Evolutionary conservation across 2,113 vertebrate genomes (phyloP).

Genomic region (Trematomus loennbergii): DNA sequence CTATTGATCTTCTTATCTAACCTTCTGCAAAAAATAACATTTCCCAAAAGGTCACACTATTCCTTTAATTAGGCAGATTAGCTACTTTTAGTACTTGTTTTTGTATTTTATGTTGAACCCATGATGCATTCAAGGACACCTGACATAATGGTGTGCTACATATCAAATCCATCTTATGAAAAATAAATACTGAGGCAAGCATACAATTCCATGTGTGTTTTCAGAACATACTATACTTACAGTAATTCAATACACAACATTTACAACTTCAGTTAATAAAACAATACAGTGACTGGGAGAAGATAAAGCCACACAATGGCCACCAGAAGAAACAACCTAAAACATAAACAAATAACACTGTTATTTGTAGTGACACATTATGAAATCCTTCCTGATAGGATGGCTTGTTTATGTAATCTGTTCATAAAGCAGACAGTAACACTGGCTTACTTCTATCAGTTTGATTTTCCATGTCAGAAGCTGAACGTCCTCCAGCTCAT

Average conservation of each 20-base stretch:
- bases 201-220: slow-evolving; percentile 15
- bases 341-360: slow-evolving; percentile 63
- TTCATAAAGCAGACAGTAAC: slow-evolving; percentile 48
- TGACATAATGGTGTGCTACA: slow-evolving; percentile 21
- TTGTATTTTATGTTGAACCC: slow-evolving; percentile 2
- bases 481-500: slow-evolving; percentile 37
- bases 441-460: slow-evolving; percentile 27
- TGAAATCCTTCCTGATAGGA: slow-evolving; percentile 25
- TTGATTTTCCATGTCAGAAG: slow-evolving; percentile 56
- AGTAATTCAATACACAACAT: slow-evolving; percentile 53
- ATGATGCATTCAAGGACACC: slow-evolving; percentile 3
- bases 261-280: slow-evolving; percentile 52
- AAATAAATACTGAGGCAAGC: slow-evolving; percentile 10
- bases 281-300: slow-evolving; percentile 61
- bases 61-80: not conserved
- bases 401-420: slow-evolving; percentile 36
- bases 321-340: slow-evolving; percentile 23
- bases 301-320: slow-evolving; percentile 69
- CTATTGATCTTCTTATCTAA: not conserved
- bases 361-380: slow-evolving; percentile 68
- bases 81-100: not conserved
- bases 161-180: slow-evolving; percentile 9
- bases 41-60: slow-evolving; percentile 5
- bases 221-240: slow-evolving; percentile 38
- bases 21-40: not conserved